Conservation (phyloP, 2,888 invertebrate species). For the Tipula vernalis region DNA sequence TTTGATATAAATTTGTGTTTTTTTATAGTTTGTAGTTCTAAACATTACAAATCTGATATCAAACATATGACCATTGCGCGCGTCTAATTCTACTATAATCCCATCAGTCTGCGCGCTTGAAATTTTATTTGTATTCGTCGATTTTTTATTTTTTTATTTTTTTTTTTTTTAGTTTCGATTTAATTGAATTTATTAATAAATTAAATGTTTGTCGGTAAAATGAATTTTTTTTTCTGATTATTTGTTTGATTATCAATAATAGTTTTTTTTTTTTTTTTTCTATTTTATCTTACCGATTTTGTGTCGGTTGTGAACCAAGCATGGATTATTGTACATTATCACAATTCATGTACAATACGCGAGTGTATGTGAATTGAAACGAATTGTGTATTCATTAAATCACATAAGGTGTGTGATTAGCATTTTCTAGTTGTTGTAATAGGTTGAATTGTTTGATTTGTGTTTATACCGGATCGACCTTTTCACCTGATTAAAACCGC, state of each 20-base stretch:
- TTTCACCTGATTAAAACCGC: not conserved
- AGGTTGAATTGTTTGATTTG: not conserved
- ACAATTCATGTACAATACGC: not conserved
- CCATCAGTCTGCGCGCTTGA: not conserved
- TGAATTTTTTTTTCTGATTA: not conserved
- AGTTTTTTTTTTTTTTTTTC: not conserved
- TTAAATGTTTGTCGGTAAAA: not conserved
- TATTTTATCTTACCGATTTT: not conserved
- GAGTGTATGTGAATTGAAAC: not conserved
- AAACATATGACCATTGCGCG: not conserved
- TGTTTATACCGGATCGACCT: not conserved
- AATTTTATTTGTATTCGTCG: not conserved
- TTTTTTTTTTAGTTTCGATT: not conserved
- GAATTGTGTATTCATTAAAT: not conserved
- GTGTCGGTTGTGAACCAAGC: not conserved
- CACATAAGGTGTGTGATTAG: not conserved
- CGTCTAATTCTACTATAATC: not conserved
- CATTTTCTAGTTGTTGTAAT: not conserved
- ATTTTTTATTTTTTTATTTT: not conserved
- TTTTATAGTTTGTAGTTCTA: not conserved
- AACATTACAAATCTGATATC: not conserved
- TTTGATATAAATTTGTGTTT: not conserved
- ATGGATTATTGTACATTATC: not conserved
- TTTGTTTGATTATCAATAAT: not conserved
- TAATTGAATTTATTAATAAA: conserved; percentile 4